These are phyloP conservation scores for Proteles cristata DNA, from an alignment of 2,113 vertebrate species.

Conservation along the genomic window DNA sequence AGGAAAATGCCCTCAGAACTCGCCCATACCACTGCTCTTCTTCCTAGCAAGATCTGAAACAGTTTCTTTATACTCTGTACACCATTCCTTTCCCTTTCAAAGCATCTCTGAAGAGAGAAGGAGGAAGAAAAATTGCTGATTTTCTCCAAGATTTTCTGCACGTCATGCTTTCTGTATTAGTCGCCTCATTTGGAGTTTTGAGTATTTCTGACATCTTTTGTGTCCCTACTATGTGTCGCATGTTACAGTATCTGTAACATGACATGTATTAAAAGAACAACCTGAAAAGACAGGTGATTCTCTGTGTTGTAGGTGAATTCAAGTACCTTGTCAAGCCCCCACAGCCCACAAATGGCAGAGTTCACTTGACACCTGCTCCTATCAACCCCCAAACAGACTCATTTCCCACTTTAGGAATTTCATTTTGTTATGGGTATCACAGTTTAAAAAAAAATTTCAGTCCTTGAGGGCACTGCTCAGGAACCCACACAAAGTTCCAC, in stretches of 20 bases:
- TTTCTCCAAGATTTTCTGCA: neutral
- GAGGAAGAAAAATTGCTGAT: neutral
- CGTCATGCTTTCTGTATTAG: neutral
- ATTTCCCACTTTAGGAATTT: neutral
- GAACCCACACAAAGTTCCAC: neutral
- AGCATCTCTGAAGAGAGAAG: neutral
- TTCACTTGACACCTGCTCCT: neutral
- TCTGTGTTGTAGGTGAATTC: neutral
- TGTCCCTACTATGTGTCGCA: rapidly evolving
- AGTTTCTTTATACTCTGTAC: neutral
- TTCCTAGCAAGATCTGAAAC: neutral
- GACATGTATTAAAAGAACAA: neutral
- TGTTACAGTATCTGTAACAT: neutral
- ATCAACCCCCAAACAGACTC: neutral
- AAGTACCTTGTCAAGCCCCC: neutral
- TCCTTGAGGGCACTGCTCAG: neutral
- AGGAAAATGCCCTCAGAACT: neutral
- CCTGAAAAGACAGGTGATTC: neutral
- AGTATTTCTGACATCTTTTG: neutral
- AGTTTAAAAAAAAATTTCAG: neutral
- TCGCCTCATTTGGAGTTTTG: neutral
- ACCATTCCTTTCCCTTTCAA: neutral
- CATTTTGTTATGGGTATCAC: neutral
- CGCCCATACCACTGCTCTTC: neutral
- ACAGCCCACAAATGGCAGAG: neutral